Base-by-base conservation (phyloP, 1,140 invertebrate genomes). In the Xylocopa sonorina region DNA sequence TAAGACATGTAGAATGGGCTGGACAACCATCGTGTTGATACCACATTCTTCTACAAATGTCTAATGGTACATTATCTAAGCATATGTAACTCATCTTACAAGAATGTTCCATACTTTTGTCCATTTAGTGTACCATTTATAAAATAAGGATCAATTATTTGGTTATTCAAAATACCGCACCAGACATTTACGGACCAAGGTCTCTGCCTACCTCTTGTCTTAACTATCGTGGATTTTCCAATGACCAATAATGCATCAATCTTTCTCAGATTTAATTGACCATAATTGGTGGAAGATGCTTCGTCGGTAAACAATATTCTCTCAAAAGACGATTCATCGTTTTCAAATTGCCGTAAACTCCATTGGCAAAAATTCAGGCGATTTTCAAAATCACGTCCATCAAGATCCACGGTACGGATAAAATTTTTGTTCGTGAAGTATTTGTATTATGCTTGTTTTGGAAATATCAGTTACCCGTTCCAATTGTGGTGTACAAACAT, bases 221-320 rank as follows among this genome's bases (percentile, higher is more conserved):
- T 57, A 57, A 57, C 27, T 1, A n/a, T 1, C 43, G 0, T 0
- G 10, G 55, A 57, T 57, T 57, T 18, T 32, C 14, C 16, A 2
- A 24, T 18, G 27, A 48, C 14, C 16, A 69, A 3, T 55, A 48
- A 67, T n/a, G 27, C 43, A n/a, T n/a, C n/a, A n/a, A 69, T 69
- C n/a, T 69, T 53, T 53, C 5, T 55, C 21, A 27, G 2, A 41
- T 69, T 41, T 12, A 32, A 2, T 16, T 7, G 27, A 7, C 7
- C 27, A 18, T 57, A 27, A 0, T 29, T 57, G 14, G 10, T 32
- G 27, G 7, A 29, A 29, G 16, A 57, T 6, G 27, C 16, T 16
- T 57, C 55, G 12, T 55, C 14, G 3, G 41, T 64, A 16, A 43
- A 29, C 4, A 64, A 21, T 18, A 46, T 24, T 27, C 38, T 1